A percentile compares a stretch with the other conserved stretches of the same genome.
Evolutionary conservation across 2,888 invertebrate species (phyloP).

Genomic region (Dilophus febrilis): DNA sequence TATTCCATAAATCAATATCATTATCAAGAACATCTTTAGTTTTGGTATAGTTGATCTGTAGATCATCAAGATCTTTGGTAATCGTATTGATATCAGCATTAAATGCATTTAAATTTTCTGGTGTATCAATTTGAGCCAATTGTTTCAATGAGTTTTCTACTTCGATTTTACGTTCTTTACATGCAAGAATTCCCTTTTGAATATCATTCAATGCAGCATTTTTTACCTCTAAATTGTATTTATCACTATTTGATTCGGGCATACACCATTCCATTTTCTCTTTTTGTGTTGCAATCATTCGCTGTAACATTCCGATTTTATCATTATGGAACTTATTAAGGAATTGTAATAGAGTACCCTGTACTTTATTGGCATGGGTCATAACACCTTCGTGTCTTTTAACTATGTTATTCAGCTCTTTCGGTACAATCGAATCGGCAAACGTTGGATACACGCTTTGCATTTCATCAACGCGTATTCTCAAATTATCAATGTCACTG

Average conservation of each 20-base stretch:
- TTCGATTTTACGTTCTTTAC: conserved; percentile 45
- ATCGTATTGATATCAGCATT: conserved; percentile 51
- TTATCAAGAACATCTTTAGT: conserved; percentile 49
- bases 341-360: conserved; percentile 58
- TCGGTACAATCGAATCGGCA: conserved; percentile 56
- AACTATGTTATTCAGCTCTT: conserved; percentile 68
- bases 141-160: conserved; percentile 53
- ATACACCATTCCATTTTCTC: conserved; percentile 87
- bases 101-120: conserved; percentile 49
- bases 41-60: conserved; percentile 48
- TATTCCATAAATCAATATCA: conserved; percentile 59
- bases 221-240: conserved; percentile 85
- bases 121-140: conserved; percentile 53
- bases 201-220: conserved; percentile 62
- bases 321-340: conserved; percentile 77
- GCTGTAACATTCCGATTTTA: conserved; percentile 62
- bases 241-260: conserved; percentile 75
- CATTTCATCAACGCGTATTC: conserved; percentile 50
- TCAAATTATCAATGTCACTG: conserved; percentile 48
- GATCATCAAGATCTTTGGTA: conserved; percentile 48
- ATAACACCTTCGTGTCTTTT: conserved; percentile 66
- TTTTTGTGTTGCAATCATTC: conserved; percentile 61
- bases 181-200: conserved; percentile 52
- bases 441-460: conserved; percentile 60
- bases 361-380: conserved; percentile 65